Evolutionary conservation across 2,113 vertebrate genomes (phyloP).

Genomic region (Oreochromis tanganicae): DNA sequence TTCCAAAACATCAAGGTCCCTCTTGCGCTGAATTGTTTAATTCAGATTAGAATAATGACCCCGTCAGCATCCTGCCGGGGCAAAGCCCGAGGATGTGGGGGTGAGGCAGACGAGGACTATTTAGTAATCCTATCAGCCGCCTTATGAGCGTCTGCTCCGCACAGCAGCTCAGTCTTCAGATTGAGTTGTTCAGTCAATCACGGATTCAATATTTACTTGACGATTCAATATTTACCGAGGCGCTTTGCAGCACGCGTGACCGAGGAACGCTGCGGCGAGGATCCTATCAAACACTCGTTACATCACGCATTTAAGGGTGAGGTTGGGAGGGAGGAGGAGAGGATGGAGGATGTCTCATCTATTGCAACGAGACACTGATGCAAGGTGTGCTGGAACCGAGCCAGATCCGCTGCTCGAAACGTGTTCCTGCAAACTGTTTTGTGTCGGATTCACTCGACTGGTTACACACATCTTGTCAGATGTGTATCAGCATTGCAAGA

Average conservation of each 20-base stretch:
- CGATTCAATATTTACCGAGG: slow-evolving; percentile 54
- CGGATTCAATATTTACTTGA: slow-evolving; percentile 56
- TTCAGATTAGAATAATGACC: slow-evolving; percentile 40
- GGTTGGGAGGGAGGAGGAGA: background rate
- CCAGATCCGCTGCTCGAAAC: background rate
- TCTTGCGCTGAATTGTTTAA: slow-evolving; percentile 14
- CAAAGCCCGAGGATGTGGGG: background rate
- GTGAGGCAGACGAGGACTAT: slow-evolving; percentile 14
- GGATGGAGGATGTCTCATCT: background rate
- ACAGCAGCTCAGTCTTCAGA: slow-evolving; percentile 37
- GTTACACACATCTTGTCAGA: slow-evolving; percentile 27
- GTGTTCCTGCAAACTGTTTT: slow-evolving; percentile 8
- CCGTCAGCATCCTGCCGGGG: background rate
- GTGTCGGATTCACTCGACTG: slow-evolving; percentile 2
- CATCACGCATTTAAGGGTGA: slow-evolving; percentile 16
- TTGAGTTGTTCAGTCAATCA: slow-evolving; percentile 61
- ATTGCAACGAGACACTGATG: background rate
- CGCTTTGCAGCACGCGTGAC: slow-evolving; percentile 10
- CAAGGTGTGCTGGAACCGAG: slow-evolving; percentile 10
- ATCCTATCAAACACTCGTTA: slow-evolving; percentile 29
- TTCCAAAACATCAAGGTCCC: slow-evolving; percentile 1
- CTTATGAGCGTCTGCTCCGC: slow-evolving; percentile 12
- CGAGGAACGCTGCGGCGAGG: background rate
- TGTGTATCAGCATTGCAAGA: slow-evolving; percentile 17
- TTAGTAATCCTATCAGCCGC: slow-evolving; percentile 57